phyloP scores from a whole-genome alignment of 2,797 vertebrate species.

The Hemitrygon akajei region DNA sequence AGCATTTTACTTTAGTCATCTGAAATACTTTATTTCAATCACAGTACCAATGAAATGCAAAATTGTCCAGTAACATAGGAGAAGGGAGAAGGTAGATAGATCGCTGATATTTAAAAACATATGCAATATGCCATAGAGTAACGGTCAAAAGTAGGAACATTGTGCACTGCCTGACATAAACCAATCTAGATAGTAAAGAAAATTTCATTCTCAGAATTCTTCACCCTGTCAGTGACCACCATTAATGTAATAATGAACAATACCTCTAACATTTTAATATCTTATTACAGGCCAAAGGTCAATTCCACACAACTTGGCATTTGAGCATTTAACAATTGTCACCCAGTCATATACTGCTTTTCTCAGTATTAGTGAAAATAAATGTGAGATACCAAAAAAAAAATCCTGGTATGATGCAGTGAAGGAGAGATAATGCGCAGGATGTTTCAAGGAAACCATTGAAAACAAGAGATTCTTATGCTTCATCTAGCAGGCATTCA shows the following conservation, averaged over 20 bases:
- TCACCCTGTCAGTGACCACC: not conserved
- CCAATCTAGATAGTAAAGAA: not conserved
- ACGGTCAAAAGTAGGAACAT: not conserved
- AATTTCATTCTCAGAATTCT: not conserved
- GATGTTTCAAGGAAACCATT: not conserved
- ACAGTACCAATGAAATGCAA: not conserved
- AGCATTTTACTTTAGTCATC: not conserved
- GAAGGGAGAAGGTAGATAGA: not conserved
- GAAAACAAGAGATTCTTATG: not conserved
- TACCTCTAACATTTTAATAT: not conserved
- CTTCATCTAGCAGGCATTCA: not conserved
- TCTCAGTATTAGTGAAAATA: not conserved
- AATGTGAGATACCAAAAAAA: not conserved
- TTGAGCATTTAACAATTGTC: not conserved
- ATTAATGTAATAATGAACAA: not conserved
- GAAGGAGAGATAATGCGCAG: not conserved
- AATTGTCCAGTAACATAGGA: not conserved
- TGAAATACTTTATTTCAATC: not conserved
- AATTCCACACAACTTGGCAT: not conserved
- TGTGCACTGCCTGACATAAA: not conserved
- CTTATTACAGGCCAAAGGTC: not conserved
- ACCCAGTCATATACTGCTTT: not conserved
- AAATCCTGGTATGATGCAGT: not conserved
- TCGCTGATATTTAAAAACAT: not conserved
- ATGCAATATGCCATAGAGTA: not conserved